Base-by-base conservation (phyloP, 2,113 vertebrate species). In the Crypturellus undulatus region DNA sequence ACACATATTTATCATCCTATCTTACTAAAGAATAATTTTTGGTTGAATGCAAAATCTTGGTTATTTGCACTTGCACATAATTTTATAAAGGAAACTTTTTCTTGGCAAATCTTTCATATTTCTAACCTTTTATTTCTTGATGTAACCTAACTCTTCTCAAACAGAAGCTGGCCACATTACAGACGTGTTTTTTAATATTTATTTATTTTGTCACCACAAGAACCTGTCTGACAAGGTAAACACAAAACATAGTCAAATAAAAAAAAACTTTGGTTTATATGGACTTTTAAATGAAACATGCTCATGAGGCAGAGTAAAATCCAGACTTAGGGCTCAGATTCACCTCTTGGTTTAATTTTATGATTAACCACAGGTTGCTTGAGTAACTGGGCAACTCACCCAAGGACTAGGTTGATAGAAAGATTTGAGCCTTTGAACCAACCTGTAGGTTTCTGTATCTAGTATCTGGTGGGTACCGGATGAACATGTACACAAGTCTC, bases 91-190 rank as follows among this genome's bases (percentile, higher is more conserved):
- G 87, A 94, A 82, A 75, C 21, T 85, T 94, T 91, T 93, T 91
- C 81, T 87, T 94, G 87, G 78, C 42, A 47, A 71, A 51, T 12
- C 12, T 51, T 70, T 88, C 92, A 88, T 51, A 88, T 95, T 90
- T 79, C 43, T 79, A 94, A 68, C 20, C 34, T 93, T 90, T 95
- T 83, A 40, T 77, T 80, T 63, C 88, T 70, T 85, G 82, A 83
- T 83, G 82, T 94, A 95, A 93, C 64, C 82, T 68, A 92, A 64
- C 30, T 47, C 63, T 87, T 87, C 94, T 40, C 79, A 93, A 90
- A 70, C 17, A 79, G 64, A 73, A 84, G 42, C 76, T 28, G 93
- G 82, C 85, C 90, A 94, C 72, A 95, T 85, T 64, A 49, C 87
- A 94, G 76, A 36, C 15, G 47, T 79, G 87, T 59, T 42, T 42